These are phyloP conservation scores for Platichthys stellatus DNA, from an alignment of 2,113 vertebrate species.

Conservation along the genomic window DNA sequence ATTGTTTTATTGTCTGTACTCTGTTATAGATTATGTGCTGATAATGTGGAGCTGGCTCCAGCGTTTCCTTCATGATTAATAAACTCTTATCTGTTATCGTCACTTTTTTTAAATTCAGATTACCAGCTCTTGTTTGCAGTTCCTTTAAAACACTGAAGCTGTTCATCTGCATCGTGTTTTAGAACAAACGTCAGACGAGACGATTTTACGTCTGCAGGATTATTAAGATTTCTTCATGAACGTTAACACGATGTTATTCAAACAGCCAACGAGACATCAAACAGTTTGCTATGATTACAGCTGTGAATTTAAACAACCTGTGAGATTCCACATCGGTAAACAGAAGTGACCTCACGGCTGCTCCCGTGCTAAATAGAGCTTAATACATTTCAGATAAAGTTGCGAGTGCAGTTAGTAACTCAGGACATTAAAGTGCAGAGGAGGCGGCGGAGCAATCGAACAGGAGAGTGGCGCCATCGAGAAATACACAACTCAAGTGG, in stretches of 20 bases:
- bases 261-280: no score
- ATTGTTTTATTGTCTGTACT: no score
- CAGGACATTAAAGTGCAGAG: constrained; percentile 31
- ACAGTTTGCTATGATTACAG: neutral
- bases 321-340: neutral
- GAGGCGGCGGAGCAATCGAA: constrained; percentile 15
- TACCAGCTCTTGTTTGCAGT: neutral
- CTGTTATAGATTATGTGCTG: no score
- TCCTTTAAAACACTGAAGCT: constrained; percentile 13
- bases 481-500: constrained; percentile 38
- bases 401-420: constrained; percentile 5
- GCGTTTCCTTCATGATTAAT: no score
- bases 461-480: constrained; percentile 11
- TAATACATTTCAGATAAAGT: constrained; percentile 25
- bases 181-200: constrained; percentile 29
- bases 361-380: constrained; percentile 1
- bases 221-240: constrained; percentile 18
- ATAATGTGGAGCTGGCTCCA: no score
- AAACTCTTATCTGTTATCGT: no score
- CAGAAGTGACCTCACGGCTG: neutral
- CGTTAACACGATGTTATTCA: constrained; percentile 44
- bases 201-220: constrained; percentile 27
- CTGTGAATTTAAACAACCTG: neutral
- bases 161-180: constrained; percentile 43
- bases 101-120: no score